Evolutionary conservation across 2,888 invertebrate species (phyloP).

Genomic region (Toxonevra muliebris): DNA sequence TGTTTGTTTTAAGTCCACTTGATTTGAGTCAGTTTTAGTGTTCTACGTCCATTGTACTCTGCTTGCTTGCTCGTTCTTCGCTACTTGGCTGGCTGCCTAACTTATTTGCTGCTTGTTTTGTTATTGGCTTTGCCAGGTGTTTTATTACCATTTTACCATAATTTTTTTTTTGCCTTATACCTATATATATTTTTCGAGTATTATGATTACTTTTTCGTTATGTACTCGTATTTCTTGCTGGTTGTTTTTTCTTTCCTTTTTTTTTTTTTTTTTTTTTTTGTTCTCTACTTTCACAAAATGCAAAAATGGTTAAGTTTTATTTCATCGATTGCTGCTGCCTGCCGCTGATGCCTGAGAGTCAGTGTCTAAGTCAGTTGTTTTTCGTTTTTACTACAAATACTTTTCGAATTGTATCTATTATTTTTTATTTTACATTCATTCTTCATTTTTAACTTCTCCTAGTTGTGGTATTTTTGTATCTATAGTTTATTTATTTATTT

Average conservation of each 20-base stretch:
- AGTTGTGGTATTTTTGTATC: slow-evolving; percentile 39
- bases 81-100: slow-evolving; percentile 10
- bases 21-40: too few relatives aligned
- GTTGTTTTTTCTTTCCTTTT: slow-evolving; percentile 33
- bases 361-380: not conserved
- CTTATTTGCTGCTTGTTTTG: slow-evolving; percentile 13
- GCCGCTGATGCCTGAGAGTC: slow-evolving; percentile 11
- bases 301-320: slow-evolving; percentile 20
- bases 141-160: slow-evolving; percentile 49
- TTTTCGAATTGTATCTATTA: slow-evolving; percentile 2
- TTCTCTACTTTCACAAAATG: slow-evolving; percentile 34
- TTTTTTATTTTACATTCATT: slow-evolving; percentile 18
- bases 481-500: slow-evolving; percentile 15
- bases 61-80: not conserved
- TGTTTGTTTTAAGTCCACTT: too few relatives aligned
- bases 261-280: slow-evolving; percentile 43
- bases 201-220: slow-evolving; percentile 38
- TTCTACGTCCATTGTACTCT: too few relatives aligned
- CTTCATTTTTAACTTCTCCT: slow-evolving; percentile 31
- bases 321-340: slow-evolving; percentile 6
- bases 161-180: slow-evolving; percentile 49
- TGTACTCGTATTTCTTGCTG: slow-evolving; percentile 23
- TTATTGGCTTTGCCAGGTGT: slow-evolving; percentile 49
- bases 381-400: slow-evolving; percentile 10
- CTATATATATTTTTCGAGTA: slow-evolving; percentile 37